Evolutionary conservation across 53 echinoderm and acorn worm genomes (phyloP).

Genomic region (Actinopyga echinites): DNA sequence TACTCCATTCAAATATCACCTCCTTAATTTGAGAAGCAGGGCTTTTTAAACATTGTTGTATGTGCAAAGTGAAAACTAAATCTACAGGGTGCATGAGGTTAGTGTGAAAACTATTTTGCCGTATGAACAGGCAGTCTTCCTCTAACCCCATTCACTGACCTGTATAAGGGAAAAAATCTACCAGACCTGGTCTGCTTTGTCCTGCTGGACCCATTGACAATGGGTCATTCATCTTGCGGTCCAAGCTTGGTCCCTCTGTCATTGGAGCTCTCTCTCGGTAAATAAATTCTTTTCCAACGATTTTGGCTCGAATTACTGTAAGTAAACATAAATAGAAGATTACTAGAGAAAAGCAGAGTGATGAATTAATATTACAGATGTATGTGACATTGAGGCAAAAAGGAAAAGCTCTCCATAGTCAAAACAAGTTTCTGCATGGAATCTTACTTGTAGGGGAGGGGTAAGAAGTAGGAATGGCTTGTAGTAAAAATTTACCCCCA

Average conservation of each 20-base stretch:
- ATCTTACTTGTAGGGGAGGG: no score
- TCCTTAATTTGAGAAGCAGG: no score
- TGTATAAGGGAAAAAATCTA: constrained; percentile 8
- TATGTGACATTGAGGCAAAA: no score
- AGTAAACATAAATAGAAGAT: background rate
- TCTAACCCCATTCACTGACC: constrained; percentile 2
- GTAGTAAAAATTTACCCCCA: no score
- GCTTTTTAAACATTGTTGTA: no score
- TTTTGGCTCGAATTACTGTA: constrained; percentile 71
- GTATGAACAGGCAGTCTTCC: background rate
- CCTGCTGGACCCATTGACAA: background rate
- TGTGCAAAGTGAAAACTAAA: no score
- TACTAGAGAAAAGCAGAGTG: background rate
- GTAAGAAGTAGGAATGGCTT: no score
- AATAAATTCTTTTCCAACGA: constrained; percentile 61
- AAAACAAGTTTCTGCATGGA: no score
- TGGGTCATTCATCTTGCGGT: background rate
- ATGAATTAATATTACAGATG: no score
- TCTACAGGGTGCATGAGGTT: no score
- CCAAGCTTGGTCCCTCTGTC: constrained; percentile 27
- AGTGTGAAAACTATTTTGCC: background rate
- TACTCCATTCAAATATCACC: no score
- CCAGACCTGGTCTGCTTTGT: background rate
- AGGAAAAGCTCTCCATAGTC: no score
- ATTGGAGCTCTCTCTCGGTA: constrained; percentile 52